Conservation (phyloP, 35 echinoderm and acorn worm species). For the Diadema setosum region DNA sequence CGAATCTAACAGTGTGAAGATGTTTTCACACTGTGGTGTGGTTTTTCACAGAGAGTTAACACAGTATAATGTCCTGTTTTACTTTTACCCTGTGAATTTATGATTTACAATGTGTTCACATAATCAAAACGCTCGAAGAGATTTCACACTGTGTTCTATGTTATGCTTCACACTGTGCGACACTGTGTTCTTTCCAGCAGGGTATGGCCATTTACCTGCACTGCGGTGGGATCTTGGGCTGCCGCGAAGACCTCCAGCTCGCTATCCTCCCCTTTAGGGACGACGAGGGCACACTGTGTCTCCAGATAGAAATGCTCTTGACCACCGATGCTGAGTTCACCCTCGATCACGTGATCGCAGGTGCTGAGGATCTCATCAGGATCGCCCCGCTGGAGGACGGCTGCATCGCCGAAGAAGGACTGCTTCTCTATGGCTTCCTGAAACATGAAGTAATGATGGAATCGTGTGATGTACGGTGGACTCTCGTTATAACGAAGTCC, state of each 20-base stretch:
- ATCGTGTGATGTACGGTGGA: neutral
- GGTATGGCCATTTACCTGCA: constrained; percentile 40
- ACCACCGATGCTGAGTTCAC: constrained; percentile 63
- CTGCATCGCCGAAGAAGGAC: constrained; percentile 26
- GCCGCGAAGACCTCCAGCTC: constrained; percentile 81
- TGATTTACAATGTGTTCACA: too few species aligned
- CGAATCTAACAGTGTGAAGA: too few species aligned
- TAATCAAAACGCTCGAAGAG: too few species aligned
- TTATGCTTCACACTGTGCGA: too few species aligned
- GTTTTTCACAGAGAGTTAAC: too few species aligned
- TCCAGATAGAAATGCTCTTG: constrained; percentile 98
- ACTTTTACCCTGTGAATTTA: too few species aligned
- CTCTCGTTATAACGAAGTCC: too few species aligned
- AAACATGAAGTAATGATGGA: neutral
- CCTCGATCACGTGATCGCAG: constrained; percentile 72
- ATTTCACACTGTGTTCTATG: too few species aligned
- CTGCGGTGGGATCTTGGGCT: constrained; percentile 29
- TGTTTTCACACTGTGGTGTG: too few species aligned
- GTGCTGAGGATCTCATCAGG: constrained; percentile 38
- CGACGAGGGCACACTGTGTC: constrained; percentile 46
- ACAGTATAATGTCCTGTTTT: too few species aligned
- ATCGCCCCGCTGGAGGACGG: constrained; percentile 32
- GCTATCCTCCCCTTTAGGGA: constrained; percentile 68
- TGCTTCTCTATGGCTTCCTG: constrained; percentile 76
- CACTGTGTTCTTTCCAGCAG: too few species aligned